Conservation (phyloP, 2,113 vertebrate species). For the Macaca nemestrina region DNA sequence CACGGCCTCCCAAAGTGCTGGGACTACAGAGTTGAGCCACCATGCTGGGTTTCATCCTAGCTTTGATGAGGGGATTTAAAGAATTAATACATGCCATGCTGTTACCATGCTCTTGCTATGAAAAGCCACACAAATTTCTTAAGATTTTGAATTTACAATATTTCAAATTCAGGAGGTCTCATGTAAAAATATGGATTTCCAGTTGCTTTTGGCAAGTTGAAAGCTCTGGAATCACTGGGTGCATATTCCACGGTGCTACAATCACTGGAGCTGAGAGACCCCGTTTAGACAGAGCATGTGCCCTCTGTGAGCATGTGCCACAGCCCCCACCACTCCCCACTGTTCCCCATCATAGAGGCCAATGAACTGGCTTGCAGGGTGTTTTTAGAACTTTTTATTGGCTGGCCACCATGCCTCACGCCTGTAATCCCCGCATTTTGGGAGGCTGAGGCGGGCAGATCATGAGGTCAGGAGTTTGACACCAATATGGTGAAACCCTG, state of each 20-base stretch:
- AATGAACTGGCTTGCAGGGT: background rate
- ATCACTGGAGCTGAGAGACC: background rate
- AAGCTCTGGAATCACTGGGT: background rate
- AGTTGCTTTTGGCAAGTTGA: background rate
- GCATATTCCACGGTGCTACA: background rate
- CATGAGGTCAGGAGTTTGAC: too few relatives aligned
- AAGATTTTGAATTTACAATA: background rate
- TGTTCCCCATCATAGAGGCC: background rate
- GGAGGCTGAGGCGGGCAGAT: too few relatives aligned
- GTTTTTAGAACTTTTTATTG: background rate
- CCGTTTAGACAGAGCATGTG: background rate
- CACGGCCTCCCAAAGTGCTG: too few relatives aligned
- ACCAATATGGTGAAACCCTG: too few relatives aligned
- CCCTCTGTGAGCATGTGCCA: background rate
- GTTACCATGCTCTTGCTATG: background rate
- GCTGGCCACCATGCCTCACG: too few relatives aligned
- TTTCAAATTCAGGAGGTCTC: background rate
- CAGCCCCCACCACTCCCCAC: background rate
- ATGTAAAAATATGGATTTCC: background rate
- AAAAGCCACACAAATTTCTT: background rate
- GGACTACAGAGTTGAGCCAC: too few relatives aligned
- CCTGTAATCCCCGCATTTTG: too few relatives aligned
- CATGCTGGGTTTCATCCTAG: background rate
- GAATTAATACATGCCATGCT: background rate
- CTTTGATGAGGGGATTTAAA: background rate